These are phyloP conservation scores for Danio aesculapii DNA, from an alignment of 2,797 vertebrate species.

Conservation along the genomic window DNA sequence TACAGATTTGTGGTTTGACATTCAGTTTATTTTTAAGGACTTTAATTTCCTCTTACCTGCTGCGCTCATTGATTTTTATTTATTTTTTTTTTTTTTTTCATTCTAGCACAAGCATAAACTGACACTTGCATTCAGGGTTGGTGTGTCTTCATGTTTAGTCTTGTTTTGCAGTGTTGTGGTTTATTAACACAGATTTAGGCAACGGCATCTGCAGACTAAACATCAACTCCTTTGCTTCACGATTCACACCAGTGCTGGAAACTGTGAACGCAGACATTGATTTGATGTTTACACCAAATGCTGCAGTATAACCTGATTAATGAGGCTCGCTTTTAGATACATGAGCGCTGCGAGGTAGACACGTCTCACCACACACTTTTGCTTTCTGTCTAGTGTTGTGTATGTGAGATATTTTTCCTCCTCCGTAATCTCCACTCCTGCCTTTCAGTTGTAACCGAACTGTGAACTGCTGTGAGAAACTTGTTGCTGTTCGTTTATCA, in stretches of 20 bases:
- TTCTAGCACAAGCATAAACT: not conserved
- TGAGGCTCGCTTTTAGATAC: not conserved
- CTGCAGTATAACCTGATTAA: slow-evolving; percentile 29
- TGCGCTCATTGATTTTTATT: not conserved
- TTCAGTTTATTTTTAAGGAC: not conserved
- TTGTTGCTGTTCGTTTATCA: slow-evolving; percentile 30
- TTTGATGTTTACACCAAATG: slow-evolving; percentile 33
- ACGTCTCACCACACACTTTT: slow-evolving; percentile 16
- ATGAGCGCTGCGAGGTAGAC: slow-evolving; percentile 15
- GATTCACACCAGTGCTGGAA: slow-evolving; percentile 15
- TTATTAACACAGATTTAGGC: slow-evolving; percentile 34
- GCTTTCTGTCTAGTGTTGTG: slow-evolving; percentile 4
- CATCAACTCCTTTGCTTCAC: not conserved
- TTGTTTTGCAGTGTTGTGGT: slow-evolving; percentile 35
- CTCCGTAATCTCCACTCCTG: slow-evolving; percentile 32
- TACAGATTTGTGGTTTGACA: not conserved
- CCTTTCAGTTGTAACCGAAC: slow-evolving; percentile 26
- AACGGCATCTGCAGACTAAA: slow-evolving; percentile 37
- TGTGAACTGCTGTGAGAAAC: slow-evolving; percentile 26
- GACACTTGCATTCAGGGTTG: not conserved
- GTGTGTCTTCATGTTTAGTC: slow-evolving; percentile 43
- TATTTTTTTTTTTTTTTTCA: not conserved
- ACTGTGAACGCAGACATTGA: slow-evolving; percentile 35
- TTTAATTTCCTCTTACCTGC: slow-evolving; percentile 11
- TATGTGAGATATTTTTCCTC: not conserved